Base-by-base conservation (phyloP, 2,113 vertebrate genomes). In the Menura novaehollandiae region DNA sequence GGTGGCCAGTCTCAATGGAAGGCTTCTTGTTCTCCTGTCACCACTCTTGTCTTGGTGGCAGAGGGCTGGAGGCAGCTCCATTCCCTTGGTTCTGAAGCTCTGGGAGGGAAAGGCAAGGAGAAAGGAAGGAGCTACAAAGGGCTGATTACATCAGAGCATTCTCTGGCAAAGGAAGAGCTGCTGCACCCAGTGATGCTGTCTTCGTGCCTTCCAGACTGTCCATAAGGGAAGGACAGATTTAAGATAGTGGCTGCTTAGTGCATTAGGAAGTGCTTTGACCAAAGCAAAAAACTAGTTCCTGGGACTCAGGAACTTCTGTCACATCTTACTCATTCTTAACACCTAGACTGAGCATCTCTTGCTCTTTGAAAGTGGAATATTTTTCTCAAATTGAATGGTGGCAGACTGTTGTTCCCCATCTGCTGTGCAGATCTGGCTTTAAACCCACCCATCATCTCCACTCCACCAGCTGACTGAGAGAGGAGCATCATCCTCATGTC, bases 401-500 rank as follows among this genome's bases (percentile, higher is more conserved):
- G 8, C 13, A 10, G 33, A 43, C 10, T n/a, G 2, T 59, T 66
- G 20, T 41, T 85, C 21, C 44, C 9, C 8, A 2, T 79, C 44
- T 94, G 10, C 18, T 76, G 30, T 27, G 32, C 17, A n/a, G 32
- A 69, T 44, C 32, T 76, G 71, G 5, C 27, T 93, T 67, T 55
- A 72, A 72, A 72, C 17, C 59, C 26, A 17, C 0, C 6, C 26
- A 17, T 75, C 44, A 68, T 22, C 16, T 15, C 23, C 0, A 1
- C 5, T 72, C 20, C 6, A 39, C 39, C 28, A n/a, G 59, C 46
- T 15, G 30, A 58, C 1, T 2, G 16, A 30, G 59, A 28, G 68
- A 55, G 33, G 26, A 89, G 9, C 6, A 1, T 22, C 14, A 26
- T 78, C 7, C 6, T 74, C 24, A 33, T 30, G 18, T 1, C 12